phyloP scores from a whole-genome alignment of 92 coral and sea anemone species.

The Epizoanthus stellaris region DNA sequence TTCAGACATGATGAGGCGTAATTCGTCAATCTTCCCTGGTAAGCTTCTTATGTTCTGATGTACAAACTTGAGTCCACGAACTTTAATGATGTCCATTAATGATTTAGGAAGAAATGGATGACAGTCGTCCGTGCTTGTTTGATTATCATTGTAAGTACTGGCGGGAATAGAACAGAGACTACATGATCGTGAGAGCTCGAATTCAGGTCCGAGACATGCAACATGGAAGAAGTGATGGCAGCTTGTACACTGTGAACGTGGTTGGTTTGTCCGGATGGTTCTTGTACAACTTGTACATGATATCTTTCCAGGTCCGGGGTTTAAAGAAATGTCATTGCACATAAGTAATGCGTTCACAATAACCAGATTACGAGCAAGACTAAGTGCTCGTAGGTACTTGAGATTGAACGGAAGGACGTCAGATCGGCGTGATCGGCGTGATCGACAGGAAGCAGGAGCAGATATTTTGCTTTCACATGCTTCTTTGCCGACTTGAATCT shows the following conservation, averaged over 20 bases:
- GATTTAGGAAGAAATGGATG: slow-evolving; percentile 10
- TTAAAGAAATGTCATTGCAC: neutral
- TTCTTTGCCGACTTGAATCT: no score
- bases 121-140: slow-evolving; percentile 3
- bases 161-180: slow-evolving; percentile 4
- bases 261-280: slow-evolving; percentile 12
- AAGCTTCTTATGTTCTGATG: slow-evolving; percentile 33
- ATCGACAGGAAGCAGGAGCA: no score
- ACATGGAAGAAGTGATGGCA: slow-evolving; percentile 20
- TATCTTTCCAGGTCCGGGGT: slow-evolving; percentile 8
- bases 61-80: slow-evolving; percentile 25
- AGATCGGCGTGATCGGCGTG: no score
- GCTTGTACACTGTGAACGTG: slow-evolving; percentile 16
- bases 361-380: no score
- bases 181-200: slow-evolving; percentile 16
- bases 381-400: no score
- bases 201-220: slow-evolving; percentile 16
- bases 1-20: slow-evolving; percentile 34
- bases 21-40: slow-evolving; percentile 34
- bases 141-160: slow-evolving; percentile 4
- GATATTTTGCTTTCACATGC: no score
- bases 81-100: slow-evolving; percentile 11
- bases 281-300: slow-evolving; percentile 9
- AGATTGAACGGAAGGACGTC: no score
- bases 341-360: no score